Evolutionary conservation across 2,113 vertebrate genomes (phyloP), one percentile per base, ranked within the genome.

Genomic region (Hippocampus zosterae): DNA sequence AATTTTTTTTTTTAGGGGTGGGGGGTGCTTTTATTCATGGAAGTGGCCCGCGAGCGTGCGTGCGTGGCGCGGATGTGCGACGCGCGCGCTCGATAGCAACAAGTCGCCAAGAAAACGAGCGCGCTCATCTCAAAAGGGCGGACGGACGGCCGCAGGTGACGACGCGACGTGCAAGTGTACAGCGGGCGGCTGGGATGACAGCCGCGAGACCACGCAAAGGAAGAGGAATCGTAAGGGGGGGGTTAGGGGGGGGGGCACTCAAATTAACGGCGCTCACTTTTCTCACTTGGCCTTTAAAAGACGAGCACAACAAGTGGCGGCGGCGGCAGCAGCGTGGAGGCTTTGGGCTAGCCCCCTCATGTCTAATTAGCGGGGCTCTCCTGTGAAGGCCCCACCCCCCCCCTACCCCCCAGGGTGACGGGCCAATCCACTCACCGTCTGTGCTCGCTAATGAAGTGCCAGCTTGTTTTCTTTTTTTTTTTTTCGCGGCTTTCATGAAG

Each of bases 251-350:
- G 11, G 72, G 59, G 72, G 67, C 81, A 50, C 5, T 57, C 3
- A 57, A 57, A 87, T 82, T 85, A 85, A 78, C 75, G 50, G 67
- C 81, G 79, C 85, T 86, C 81, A 79, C 78, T 90, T 84, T 84
- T 82, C 84, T 91, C 89, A 85, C 81, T 89, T 85, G 27, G 90
- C 89, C 89, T 90, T 92, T 90, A 92, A 92, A 92, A 91, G 91
- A 93, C 91, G 90, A 91, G 87, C 92, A 91, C 90, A 89, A 90
- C 87, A 92, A 91, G 88, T 91, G 91, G 84, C 81, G 74, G 87
- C 76, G 67, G 80, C 76, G 67, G 80, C 76, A 65, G 80, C 76
- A 65, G 80, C 16, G 91, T 88, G 92, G 86, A 68, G 27, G 78
- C 86, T 81, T 81, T 56, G 75, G 82, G 79, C 84, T 76, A 61